These are phyloP conservation scores for Hedya salicella DNA, from an alignment of 2,888 invertebrate genomes.

Conservation along the genomic window DNA sequence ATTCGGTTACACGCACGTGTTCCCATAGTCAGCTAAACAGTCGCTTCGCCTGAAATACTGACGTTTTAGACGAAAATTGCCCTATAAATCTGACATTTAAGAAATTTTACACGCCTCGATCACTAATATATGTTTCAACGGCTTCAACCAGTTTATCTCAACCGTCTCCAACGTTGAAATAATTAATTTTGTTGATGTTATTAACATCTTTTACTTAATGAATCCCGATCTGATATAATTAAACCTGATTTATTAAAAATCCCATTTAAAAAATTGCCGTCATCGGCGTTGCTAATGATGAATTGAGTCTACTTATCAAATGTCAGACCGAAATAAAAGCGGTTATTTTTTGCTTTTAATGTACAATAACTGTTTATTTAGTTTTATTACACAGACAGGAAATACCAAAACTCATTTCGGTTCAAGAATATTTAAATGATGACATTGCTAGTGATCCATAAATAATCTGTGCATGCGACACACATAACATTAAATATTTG, in stretches of 20 bases:
- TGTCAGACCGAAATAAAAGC: constrained; percentile 1
- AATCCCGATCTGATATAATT: constrained; percentile 34
- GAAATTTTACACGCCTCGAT: constrained; percentile 81
- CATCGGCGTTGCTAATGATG: constrained; percentile 36
- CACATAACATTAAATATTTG: too few species aligned
- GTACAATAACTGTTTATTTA: background rate
- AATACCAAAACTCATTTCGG: too few species aligned
- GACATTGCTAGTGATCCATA: too few species aligned
- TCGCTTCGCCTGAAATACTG: constrained; percentile 66
- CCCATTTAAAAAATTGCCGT: constrained; percentile 16
- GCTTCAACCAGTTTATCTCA: constrained; percentile 46
- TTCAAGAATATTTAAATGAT: too few species aligned
- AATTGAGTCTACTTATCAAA: constrained; percentile 19
- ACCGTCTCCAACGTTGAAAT: constrained; percentile 62
- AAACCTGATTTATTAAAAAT: constrained; percentile 35
- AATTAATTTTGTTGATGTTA: constrained; percentile 63
- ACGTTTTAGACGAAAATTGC: constrained; percentile 63
- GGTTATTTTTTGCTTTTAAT: background rate
- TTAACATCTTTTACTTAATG: constrained; percentile 31
- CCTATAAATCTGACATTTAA: constrained; percentile 78
- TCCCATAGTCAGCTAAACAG: constrained; percentile 61
- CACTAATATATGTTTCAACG: constrained; percentile 71
- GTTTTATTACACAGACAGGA: background rate
- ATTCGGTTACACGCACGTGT: constrained; percentile 81
- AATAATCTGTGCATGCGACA: too few species aligned